Conservation (phyloP, 2,113 vertebrate genomes). For the Oryzias celebensis region DNA sequence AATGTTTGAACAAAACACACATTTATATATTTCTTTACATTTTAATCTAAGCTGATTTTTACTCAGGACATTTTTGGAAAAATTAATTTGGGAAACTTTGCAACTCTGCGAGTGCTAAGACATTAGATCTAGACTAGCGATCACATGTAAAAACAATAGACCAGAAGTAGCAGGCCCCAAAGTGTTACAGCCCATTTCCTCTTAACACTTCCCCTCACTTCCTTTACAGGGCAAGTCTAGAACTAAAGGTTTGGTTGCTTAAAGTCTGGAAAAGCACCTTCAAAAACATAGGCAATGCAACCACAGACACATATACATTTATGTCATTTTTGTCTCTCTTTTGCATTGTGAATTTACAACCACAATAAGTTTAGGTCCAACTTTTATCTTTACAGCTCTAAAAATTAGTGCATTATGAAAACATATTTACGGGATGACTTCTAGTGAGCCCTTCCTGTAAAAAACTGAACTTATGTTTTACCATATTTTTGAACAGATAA, state of each 20-base stretch:
- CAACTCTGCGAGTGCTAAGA: background rate
- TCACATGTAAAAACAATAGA: constrained; percentile 61
- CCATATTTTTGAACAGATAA: background rate
- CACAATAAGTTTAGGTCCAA: too few species aligned
- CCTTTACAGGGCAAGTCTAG: constrained; percentile 43
- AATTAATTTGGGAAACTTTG: background rate
- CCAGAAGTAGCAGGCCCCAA: constrained; percentile 53
- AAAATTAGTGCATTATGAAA: too few species aligned
- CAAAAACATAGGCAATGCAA: background rate
- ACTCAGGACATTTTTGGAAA: background rate
- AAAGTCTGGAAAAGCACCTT: background rate
- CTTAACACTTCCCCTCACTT: constrained; percentile 68
- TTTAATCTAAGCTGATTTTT: background rate
- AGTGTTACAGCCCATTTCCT: constrained; percentile 71
- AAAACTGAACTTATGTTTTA: constrained; percentile 11
- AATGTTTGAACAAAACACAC: too few species aligned
- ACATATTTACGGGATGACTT: too few species aligned
- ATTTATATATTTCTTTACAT: too few species aligned
- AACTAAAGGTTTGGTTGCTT: constrained; percentile 6
- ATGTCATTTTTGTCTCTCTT: too few species aligned
- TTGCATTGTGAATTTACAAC: too few species aligned
- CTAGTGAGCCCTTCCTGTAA: background rate
- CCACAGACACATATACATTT: too few species aligned
- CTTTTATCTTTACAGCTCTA: background rate
- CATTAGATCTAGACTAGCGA: background rate